phyloP scores from a whole-genome alignment of 2,113 vertebrate species.

The Anas platyrhynchos region DNA sequence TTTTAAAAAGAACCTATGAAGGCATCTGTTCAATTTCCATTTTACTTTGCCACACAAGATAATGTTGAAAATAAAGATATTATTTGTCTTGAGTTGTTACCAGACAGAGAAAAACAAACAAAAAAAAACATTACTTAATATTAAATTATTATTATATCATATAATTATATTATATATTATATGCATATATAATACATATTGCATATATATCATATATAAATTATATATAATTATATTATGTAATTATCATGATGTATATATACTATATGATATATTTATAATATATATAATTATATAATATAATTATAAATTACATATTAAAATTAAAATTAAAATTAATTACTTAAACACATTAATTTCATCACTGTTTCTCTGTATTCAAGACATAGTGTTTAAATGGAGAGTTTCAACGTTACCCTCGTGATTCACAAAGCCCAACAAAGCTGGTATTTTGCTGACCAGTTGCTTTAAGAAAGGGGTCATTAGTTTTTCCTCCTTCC shows the following conservation, averaged over 20 bases:
- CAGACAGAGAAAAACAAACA: background rate
- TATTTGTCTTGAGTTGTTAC: slow-evolving; percentile 13
- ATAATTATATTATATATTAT: too few species aligned
- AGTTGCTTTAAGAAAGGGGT: slow-evolving; percentile 48
- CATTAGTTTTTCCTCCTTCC: background rate
- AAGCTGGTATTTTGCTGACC: slow-evolving; percentile 49
- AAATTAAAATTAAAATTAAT: too few species aligned
- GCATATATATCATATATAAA: too few species aligned
- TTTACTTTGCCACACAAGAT: slow-evolving; percentile 9
- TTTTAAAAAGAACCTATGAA: slow-evolving; percentile 13
- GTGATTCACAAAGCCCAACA: slow-evolving; percentile 10
- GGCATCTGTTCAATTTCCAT: slow-evolving; percentile 50
- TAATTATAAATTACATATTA: too few species aligned
- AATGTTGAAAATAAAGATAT: slow-evolving; percentile 43
- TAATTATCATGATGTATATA: too few species aligned
- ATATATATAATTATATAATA: too few species aligned
- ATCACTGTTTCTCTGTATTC: slow-evolving; percentile 46
- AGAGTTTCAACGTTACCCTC: background rate
- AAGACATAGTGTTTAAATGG: slow-evolving; percentile 21
- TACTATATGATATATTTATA: too few species aligned
- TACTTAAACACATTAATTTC: background rate
- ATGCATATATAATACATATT: too few species aligned
- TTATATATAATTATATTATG: too few species aligned
- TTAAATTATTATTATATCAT: too few species aligned
- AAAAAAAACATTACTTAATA: background rate